Conservation (phyloP, 2,113 vertebrate genomes). For the Acrocephalus arundinaceus region DNA sequence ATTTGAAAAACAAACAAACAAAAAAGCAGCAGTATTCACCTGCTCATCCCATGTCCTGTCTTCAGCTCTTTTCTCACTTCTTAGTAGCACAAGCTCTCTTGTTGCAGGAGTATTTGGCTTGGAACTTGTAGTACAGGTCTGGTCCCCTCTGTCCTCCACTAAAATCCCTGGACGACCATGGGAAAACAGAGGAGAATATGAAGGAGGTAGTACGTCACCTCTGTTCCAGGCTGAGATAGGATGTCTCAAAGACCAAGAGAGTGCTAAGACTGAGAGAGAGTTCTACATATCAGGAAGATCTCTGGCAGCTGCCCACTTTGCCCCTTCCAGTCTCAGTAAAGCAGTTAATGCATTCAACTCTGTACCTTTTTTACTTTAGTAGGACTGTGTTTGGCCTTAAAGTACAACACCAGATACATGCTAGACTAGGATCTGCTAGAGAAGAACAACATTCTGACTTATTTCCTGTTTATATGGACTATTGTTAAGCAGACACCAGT, state of each 20-base stretch:
- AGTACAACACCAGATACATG: background rate
- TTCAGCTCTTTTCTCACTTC: background rate
- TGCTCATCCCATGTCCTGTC: background rate
- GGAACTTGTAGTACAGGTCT: rapidly evolving
- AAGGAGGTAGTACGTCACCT: background rate
- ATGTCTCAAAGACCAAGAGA: background rate
- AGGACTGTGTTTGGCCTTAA: background rate
- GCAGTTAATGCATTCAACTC: background rate
- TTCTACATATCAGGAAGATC: rapidly evolving
- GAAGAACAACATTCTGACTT: background rate
- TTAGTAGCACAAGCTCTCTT: background rate
- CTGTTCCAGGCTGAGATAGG: background rate
- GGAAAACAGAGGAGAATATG: background rate
- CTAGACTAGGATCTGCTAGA: background rate
- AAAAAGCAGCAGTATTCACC: background rate
- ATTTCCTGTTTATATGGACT: background rate
- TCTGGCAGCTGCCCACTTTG: background rate
- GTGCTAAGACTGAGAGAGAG: background rate
- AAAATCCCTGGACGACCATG: background rate
- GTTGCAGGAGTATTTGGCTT: background rate
- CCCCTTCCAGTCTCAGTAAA: background rate
- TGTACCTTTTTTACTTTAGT: background rate
- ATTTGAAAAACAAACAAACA: background rate
- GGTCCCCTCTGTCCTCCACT: background rate
- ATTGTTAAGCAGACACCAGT: background rate